phyloP scores from a whole-genome alignment of 1,140 invertebrate genomes.

The Rhopalosiphum padi region DNA sequence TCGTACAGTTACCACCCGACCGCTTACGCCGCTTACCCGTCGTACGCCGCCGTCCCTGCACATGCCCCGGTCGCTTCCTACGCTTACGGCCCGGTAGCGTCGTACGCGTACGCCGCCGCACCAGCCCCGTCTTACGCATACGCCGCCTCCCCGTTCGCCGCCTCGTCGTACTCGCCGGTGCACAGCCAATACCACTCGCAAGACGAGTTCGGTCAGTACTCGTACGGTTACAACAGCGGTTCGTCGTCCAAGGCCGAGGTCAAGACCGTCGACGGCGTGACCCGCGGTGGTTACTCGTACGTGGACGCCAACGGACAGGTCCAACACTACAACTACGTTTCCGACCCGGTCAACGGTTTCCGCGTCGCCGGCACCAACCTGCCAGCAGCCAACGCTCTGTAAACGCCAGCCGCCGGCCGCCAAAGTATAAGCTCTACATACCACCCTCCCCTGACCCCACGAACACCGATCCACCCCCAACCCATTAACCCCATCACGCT shows the following conservation, averaged over 20 bases:
- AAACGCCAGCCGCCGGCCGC: background rate
- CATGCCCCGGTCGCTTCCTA: background rate
- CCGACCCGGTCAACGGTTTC: constrained; percentile 73
- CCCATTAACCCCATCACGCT: background rate
- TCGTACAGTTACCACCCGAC: constrained; percentile 61
- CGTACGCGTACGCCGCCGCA: background rate
- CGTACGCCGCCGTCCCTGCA: background rate
- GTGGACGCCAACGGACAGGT: constrained; percentile 73
- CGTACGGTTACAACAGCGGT: constrained; percentile 67
- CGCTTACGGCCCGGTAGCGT: background rate
- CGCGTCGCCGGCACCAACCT: constrained; percentile 72
- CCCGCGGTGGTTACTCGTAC: constrained; percentile 74
- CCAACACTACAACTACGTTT: constrained; percentile 73
- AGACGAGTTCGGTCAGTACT: constrained; percentile 67
- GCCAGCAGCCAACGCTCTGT: constrained; percentile 62
- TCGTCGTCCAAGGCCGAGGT: constrained; percentile 66
- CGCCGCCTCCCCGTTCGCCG: constrained; percentile 46
- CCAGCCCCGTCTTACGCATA: background rate
- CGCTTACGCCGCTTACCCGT: constrained; percentile 60
- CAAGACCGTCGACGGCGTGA: constrained; percentile 70
- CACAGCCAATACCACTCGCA: constrained; percentile 67
- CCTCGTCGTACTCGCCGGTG: constrained; percentile 56
- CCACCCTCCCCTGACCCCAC: too few species aligned
- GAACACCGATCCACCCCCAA: background rate
- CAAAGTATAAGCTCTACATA: background rate